Evolutionary conservation across 2,888 invertebrate genomes (phyloP).

Genomic region (Drosophila eohydei): DNA sequence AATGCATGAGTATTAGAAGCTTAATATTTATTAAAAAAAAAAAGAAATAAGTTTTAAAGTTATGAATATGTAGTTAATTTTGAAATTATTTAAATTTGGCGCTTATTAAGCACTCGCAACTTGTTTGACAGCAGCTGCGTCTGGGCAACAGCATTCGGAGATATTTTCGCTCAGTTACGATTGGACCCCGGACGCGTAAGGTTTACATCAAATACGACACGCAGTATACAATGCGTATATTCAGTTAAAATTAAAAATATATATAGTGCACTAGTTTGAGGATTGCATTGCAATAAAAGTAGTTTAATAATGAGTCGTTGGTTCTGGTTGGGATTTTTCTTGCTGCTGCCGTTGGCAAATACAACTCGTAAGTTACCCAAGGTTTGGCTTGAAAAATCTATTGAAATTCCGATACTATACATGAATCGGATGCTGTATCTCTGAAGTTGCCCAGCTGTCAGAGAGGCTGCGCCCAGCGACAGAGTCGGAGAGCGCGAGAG

Average conservation of each 20-base stretch:
- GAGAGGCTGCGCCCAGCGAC: conserved; percentile 49
- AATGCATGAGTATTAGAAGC: too few species aligned
- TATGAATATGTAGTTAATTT: too few species aligned
- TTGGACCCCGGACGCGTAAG: conserved; percentile 37
- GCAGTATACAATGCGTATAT: conserved; percentile 26
- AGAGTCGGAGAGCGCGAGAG: conserved; percentile 13
- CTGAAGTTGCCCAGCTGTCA: conserved; percentile 44
- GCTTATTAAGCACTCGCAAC: background rate
- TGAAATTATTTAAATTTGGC: background rate
- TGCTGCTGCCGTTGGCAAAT: conserved; percentile 63
- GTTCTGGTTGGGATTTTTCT: conserved; percentile 59
- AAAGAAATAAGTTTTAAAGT: too few species aligned
- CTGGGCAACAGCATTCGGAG: conserved; percentile 7
- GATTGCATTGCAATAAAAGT: conserved; percentile 9
- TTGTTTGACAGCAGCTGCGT: background rate
- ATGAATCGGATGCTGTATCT: conserved; percentile 61
- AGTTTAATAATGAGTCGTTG: conserved; percentile 63
- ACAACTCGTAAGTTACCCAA: conserved; percentile 73
- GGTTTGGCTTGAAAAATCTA: conserved; percentile 21
- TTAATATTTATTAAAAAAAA: too few species aligned
- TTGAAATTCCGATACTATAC: conserved; percentile 68
- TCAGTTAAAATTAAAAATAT: conserved; percentile 3
- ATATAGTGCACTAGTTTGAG: background rate
- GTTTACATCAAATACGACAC: conserved; percentile 22
- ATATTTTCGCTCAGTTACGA: conserved; percentile 46